Base-by-base conservation (phyloP, 2,113 vertebrate genomes). In the Chlamydotis undulata region DNA sequence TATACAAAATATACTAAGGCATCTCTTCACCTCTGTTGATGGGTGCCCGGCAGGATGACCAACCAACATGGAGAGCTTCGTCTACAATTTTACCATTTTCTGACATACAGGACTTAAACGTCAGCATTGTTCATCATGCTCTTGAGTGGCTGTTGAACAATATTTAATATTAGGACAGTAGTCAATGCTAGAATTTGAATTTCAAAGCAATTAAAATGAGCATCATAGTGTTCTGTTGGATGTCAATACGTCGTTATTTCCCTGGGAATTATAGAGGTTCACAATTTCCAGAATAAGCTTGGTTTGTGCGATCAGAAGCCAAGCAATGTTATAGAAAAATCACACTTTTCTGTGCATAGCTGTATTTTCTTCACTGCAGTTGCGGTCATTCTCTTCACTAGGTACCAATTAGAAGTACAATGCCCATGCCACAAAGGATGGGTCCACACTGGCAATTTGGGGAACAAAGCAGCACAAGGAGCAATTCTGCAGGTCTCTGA, bases 201-300 rank as follows among this genome's bases (percentile, higher is more conserved):
- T 71, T 76, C 57, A 76, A 76, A 91, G 25, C 6, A 68, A 84
- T 78, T 28, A 59, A 93, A 87, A 49, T 61, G 0, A 53, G 53
- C 12, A 5, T 63, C 50, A 8, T 8, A 18, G 8, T 57, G n/a
- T 83, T 19, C 26, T 59, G 8, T 33, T 49, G 25, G 25, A 59
- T 64, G 4, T 18, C 0, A 0, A 19, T 33, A 15, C 14, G 16
- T 55, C 0, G 0, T 4, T 78, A 71, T 89, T 87, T 50, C 17
- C 21, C 43, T 39, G 8, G 9, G 16, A 85, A 26, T 55, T 73
- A 47, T 1, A 79, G 15, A 81, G 14, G 23, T 37, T 89, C 26
- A 41, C 0, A 0, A 49, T 65, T 82, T 73, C 45, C 65, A 82
- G 22, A 71, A 82, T 49, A 55, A 76, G 2, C 11, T 84, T 70